Evolutionary conservation across 1,140 invertebrate species (phyloP), one percentile per base, ranked within the genome.

Genomic region (Drosophila kepulauana): DNA sequence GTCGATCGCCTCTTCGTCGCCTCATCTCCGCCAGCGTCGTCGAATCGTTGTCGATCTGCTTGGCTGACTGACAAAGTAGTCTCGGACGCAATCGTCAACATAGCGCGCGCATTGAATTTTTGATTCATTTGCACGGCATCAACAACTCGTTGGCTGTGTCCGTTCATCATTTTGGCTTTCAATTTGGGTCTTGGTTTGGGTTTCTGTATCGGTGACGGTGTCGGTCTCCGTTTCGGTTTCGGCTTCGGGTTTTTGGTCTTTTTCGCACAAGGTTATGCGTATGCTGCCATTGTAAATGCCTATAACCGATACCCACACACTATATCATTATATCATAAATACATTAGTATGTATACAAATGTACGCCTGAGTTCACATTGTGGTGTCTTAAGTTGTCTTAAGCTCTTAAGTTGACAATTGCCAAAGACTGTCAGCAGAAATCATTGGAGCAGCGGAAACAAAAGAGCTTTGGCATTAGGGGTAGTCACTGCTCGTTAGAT

Each of bases 41-140:
- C 20, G 20, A 25, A 25, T 25, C 20, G 20, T 4, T 41, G 35
- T 13, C 49, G 66, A 75, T 71, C 57, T 66, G 62, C 45, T 57
- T 61, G 43, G 57, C 72, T 61, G 75, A 45, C 74, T 52, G 35
- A 15, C 69, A 64, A 41, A 56, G 51, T 41, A 49, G 43, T 66
- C 61, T 78, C 66, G 75, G 69, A 84, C 81, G 67, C 66, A 75
- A 77, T 70, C 73, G 82, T 71, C 63, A 68, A 72, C 65, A 65
- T 43, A 49, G 80, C 65, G 85, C 82, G 80, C 82, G 79, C 68
- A 88, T 87, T 87, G 82, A 87, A 87, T 87, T 87, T 87, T 87
- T 87, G 84, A 87, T 87, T 87, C 77, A 87, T 81, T 78, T 69
- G 59, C 64, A 35, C 33, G 49, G 52, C 51, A 38, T 41, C 56